phyloP scores from a whole-genome alignment of 2,113 vertebrate species.

The Neomonachus schauinslandi region DNA sequence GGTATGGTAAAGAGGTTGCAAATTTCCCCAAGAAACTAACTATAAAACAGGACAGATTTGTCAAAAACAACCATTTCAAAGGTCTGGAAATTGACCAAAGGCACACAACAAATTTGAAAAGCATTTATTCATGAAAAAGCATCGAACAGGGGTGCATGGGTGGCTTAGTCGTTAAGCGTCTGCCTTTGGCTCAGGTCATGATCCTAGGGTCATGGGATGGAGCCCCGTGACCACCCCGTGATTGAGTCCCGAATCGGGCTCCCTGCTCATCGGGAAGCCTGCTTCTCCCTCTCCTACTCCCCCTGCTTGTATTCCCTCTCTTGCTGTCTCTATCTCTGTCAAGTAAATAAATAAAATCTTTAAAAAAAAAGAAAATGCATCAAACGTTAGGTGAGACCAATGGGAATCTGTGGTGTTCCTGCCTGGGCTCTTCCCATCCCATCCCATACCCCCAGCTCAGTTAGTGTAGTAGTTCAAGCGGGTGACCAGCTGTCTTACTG shows the following conservation, averaged over 20 bases:
- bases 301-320: no score
- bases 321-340: no score
- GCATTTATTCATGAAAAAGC: neutral
- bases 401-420: neutral
- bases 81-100: neutral
- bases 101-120: neutral
- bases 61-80: neutral
- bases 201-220: no score
- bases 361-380: neutral
- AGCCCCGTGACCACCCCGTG: no score
- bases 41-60: neutral
- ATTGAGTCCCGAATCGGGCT: no score
- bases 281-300: no score
- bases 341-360: no score
- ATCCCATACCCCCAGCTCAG: neutral
- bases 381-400: neutral
- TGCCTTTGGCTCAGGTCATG: no score
- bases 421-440: neutral
- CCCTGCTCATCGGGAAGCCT: no score
- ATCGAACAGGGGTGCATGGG: neutral
- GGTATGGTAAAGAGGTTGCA: neutral
- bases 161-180: no score
- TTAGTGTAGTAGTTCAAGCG: neutral
- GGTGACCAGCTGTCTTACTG: neutral
- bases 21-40: neutral